phyloP scores from a whole-genome alignment of 1,140 invertebrate species.

The Nylanderia fulva region DNA sequence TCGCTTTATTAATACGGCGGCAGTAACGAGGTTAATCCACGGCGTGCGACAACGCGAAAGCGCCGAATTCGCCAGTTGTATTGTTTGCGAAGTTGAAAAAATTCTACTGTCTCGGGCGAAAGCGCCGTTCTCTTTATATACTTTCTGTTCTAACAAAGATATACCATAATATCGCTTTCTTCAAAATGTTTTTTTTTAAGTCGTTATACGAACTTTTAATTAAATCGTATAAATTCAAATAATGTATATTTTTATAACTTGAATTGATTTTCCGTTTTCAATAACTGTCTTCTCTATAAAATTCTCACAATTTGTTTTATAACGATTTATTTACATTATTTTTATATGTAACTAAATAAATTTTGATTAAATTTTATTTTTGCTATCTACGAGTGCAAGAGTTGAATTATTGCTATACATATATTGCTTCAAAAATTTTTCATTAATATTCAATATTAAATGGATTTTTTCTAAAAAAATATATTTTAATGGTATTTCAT shows the following conservation, averaged over 20 bases:
- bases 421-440: background rate
- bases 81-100: slow-evolving; percentile 34
- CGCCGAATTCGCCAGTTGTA: slow-evolving; percentile 22
- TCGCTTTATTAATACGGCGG: slow-evolving; percentile 44
- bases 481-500: background rate
- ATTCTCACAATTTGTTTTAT: background rate
- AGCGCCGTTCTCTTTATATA: background rate
- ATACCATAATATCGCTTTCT: background rate
- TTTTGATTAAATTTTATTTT: background rate
- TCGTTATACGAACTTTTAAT: slow-evolving; percentile 3
- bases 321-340: too few species aligned
- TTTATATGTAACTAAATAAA: background rate
- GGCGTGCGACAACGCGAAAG: slow-evolving; percentile 4
- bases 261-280: background rate
- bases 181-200: background rate
- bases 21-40: slow-evolving; percentile 41
- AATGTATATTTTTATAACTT: background rate
- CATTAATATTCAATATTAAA: too few species aligned
- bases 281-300: background rate
- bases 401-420: background rate
- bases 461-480: background rate
- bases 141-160: slow-evolving; percentile 6
- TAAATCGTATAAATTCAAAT: background rate
- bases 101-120: background rate
- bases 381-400: background rate